Percentiles rank a stretch among this genome's conserved stretches.
These are phyloP conservation scores for Aspidiotus rigidus DNA, from an alignment of 2,888 invertebrate genomes.

Conservation along the genomic window DNA sequence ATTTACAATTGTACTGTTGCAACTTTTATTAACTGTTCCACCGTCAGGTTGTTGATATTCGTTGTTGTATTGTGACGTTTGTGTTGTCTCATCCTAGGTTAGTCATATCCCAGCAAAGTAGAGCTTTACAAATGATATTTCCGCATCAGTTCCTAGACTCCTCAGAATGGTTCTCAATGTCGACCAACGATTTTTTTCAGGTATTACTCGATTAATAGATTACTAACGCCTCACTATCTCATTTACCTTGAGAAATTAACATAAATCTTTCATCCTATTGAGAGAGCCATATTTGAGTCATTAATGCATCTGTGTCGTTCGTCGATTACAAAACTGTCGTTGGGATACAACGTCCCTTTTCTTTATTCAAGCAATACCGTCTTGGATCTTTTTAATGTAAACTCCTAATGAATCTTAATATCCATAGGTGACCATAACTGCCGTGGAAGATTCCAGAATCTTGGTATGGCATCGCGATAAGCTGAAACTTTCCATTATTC, in stretches of 20 bases:
- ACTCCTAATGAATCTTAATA: too few species aligned
- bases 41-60: not conserved
- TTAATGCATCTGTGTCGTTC: not conserved
- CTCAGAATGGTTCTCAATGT: constrained; percentile 82
- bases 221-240: not conserved
- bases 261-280: not conserved
- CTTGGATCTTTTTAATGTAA: too few species aligned
- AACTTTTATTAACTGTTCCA: not conserved
- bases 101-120: constrained; percentile 74
- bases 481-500: constrained; percentile 72
- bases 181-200: constrained; percentile 77
- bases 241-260: not conserved
- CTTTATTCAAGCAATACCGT: too few species aligned
- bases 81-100: constrained; percentile 47
- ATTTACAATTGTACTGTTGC: not conserved
- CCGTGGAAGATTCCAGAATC: constrained; percentile 74
- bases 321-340: not conserved
- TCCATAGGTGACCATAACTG: constrained; percentile 68
- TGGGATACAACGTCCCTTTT: too few species aligned
- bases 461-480: constrained; percentile 79
- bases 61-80: not conserved
- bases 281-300: not conserved
- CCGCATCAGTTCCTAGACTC: constrained; percentile 81
- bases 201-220: constrained; percentile 44
- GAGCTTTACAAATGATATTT: constrained; percentile 74